phyloP scores from a whole-genome alignment of 2,797 vertebrate species.

The Vultur gryphus region DNA sequence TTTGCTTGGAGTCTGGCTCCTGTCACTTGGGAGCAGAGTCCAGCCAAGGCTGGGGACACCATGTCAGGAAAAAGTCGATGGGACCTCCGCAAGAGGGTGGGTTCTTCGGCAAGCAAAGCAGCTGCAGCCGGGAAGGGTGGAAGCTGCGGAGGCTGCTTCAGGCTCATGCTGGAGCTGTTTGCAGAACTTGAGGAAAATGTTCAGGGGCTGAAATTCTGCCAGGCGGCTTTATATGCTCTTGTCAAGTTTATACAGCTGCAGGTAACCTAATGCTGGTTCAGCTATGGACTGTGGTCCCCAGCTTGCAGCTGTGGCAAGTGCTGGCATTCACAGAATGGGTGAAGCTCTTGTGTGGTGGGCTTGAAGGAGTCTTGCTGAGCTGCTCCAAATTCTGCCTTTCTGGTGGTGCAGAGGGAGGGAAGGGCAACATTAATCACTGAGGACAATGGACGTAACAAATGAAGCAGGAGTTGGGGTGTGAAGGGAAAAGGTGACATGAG shows the following conservation, averaged over 20 bases:
- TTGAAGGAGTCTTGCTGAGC: neutral
- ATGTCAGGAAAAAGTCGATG: fast-evolving
- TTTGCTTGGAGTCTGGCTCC: neutral
- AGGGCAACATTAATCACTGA: neutral
- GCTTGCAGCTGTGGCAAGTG: neutral
- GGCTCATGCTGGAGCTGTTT: neutral
- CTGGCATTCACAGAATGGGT: too few relatives aligned
- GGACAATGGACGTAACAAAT: fast-evolving
- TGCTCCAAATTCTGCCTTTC: neutral
- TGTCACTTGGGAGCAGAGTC: neutral
- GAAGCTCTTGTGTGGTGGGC: neutral
- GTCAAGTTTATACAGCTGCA: neutral
- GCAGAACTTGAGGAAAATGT: neutral
- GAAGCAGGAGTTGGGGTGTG: neutral
- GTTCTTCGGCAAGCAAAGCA: neutral
- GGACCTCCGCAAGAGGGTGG: neutral
- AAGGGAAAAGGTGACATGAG: neutral
- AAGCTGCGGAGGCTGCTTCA: neutral
- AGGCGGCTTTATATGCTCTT: neutral
- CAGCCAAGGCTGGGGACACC: neutral
- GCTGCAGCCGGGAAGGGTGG: neutral
- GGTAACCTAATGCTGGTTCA: neutral
- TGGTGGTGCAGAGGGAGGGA: neutral
- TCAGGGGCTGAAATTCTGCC: neutral
- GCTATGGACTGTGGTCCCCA: neutral